Evolutionary conservation across 2,113 vertebrate species (phyloP).

Genomic region (Spheniscus mendiculus): DNA sequence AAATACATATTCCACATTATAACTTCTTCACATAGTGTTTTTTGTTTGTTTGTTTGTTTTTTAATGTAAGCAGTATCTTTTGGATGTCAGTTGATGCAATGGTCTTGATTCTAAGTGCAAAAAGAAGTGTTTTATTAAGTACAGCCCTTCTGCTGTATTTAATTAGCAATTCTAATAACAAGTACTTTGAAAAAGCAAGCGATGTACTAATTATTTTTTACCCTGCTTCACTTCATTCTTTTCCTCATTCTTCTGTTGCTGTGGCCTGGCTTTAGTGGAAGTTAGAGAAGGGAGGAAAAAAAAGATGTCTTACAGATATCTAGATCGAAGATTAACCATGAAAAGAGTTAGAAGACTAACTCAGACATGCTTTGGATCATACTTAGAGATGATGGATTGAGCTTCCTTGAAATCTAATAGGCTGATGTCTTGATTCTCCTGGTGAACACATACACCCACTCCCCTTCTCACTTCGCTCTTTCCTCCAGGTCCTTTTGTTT

Average conservation of each 20-base stretch:
- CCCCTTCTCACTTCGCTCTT: fast-evolving
- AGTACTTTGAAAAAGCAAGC: not conserved
- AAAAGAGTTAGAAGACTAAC: not conserved
- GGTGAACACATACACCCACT: fast-evolving
- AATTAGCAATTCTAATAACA: not conserved
- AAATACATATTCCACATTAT: not conserved
- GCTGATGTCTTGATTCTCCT: not conserved
- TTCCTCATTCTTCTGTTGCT: not conserved
- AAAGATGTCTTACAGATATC: not conserved
- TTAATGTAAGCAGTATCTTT: not conserved
- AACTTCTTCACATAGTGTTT: not conserved
- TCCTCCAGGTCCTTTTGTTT: not conserved
- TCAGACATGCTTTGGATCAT: not conserved
- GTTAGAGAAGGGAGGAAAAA: not conserved
- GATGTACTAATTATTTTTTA: not conserved
- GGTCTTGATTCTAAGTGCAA: not conserved
- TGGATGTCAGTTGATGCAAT: not conserved
- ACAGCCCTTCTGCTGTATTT: not conserved
- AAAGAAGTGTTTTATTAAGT: not conserved
- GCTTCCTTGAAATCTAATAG: not conserved
- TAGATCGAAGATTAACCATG: not conserved
- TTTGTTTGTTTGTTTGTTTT: not conserved
- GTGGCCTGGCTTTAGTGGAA: not conserved
- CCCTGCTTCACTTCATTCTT: not conserved
- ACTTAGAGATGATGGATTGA: not conserved